Base-by-base conservation (phyloP, 2,113 vertebrate genomes). In the Dipodomys ordii region DNA sequence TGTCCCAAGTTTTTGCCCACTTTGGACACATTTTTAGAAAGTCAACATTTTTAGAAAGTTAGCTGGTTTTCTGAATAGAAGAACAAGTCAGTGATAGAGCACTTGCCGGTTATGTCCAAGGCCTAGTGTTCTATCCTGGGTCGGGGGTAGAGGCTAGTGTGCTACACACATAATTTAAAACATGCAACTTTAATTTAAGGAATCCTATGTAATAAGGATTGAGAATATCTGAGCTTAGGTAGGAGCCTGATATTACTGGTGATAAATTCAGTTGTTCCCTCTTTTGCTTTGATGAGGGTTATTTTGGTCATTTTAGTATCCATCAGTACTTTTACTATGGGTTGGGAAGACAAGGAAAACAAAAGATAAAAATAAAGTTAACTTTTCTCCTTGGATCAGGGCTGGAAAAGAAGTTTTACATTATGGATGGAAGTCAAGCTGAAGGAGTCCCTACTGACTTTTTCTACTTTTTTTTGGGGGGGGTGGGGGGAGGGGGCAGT, bases 321-420 rank as follows among this genome's bases (percentile, higher is more conserved):
- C 25, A 49, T 20, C 13, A 78, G 81, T 57, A 88, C 39, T 60
- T 81, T 72, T 30, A 92, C n/a, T 87, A n/a, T 78, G 35, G 10
- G 53, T 71, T 72, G 57, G 53, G 35, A 19, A 94, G n/a, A 57
- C 39, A 44, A 35, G 32, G 57, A 64, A 90, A 96, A 72, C n/a
- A 87, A 64, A 84, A 95, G 71, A 82, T 32, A 46, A 78, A 90
- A 79, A 71, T 67, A 87, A 94, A 57, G 16, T 57, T 57, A 57
- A 57, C 15, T 57, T 57, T 57, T 57, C 53, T 57, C 15, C 3
- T 57, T 57, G 53, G 15, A 57, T 57, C 53, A 57, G 53, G 53
- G 53, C 53, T 71, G 3, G 77, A 23, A 81, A 71, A 91, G 32
- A 87, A 53, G 18, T 9, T 62, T 93, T 19, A 83, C 87, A 83